A percentile compares a stretch with the other conserved stretches of the same genome.
phyloP scores from a whole-genome alignment of 2,888 invertebrate genomes.

The Lysandra coridon region DNA sequence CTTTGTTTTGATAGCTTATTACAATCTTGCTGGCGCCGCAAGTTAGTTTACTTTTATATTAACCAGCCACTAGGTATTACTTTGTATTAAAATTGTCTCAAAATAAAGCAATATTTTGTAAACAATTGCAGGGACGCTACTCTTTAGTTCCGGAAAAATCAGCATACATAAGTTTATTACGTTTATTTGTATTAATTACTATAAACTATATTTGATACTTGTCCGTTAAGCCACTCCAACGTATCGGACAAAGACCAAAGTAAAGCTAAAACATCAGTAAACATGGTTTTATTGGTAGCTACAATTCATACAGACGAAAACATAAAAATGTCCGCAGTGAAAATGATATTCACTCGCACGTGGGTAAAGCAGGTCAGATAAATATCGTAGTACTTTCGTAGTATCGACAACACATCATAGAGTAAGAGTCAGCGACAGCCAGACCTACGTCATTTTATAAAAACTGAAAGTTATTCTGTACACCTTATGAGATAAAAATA shows the following conservation, averaged over 20 bases:
- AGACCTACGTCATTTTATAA: not conserved
- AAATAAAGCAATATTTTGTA: too few relatives aligned
- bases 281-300: too few relatives aligned
- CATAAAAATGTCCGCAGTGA: not conserved
- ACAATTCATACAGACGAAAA: not conserved
- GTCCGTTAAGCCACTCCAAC: too few relatives aligned
- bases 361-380: not conserved
- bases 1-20: slow-evolving; percentile 17
- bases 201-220: too few relatives aligned
- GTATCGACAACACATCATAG: slow-evolving; percentile 6
- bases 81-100: not conserved
- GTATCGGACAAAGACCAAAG: too few relatives aligned
- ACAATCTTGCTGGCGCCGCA: not conserved
- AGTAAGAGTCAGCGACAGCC: not conserved
- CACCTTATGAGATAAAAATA: too few relatives aligned
- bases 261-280: not conserved
- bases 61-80: not conserved
- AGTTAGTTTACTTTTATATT: not conserved
- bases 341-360: slow-evolving; percentile 1
- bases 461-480: not conserved
- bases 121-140: too few relatives aligned
- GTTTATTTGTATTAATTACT: too few relatives aligned
- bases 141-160: too few relatives aligned
- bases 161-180: too few relatives aligned
- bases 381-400: slow-evolving; percentile 1